These are phyloP conservation scores for Dendropsophus ebraccatus DNA, from an alignment of 2,113 vertebrate species.

Conservation along the genomic window DNA sequence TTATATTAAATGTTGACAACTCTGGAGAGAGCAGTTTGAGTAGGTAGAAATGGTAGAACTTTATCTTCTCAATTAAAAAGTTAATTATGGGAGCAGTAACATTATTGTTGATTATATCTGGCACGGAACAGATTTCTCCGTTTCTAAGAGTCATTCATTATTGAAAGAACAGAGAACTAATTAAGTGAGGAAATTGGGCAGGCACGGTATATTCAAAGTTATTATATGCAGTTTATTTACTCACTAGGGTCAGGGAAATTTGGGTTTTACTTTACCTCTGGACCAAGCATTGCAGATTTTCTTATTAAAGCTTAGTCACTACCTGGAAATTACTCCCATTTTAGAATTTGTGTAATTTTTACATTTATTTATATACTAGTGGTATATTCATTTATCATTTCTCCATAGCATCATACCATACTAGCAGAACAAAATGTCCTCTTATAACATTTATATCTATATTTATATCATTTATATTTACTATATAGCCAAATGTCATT, in stretches of 20 bases:
- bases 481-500: too few species aligned
- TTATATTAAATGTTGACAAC: conserved; percentile 5
- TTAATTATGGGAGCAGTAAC: conserved; percentile 48
- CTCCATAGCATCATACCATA: background rate
- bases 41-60: conserved; percentile 12
- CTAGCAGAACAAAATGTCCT: background rate
- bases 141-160: conserved; percentile 42
- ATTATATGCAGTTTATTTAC: conserved; percentile 16
- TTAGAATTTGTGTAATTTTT: background rate
- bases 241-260: background rate
- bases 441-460: background rate
- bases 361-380: background rate
- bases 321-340: background rate
- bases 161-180: conserved; percentile 52
- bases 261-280: background rate
- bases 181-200: conserved; percentile 43
- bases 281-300: background rate
- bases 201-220: background rate
- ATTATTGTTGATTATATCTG: conserved; percentile 43
- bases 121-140: conserved; percentile 22
- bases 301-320: background rate
- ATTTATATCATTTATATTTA: too few species aligned
- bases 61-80: conserved; percentile 41
- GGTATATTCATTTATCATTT: background rate
- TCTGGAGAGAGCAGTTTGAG: conserved; percentile 5